Conservation (phyloP, 2,113 vertebrate species). For the Motacilla tschutschensis region DNA sequence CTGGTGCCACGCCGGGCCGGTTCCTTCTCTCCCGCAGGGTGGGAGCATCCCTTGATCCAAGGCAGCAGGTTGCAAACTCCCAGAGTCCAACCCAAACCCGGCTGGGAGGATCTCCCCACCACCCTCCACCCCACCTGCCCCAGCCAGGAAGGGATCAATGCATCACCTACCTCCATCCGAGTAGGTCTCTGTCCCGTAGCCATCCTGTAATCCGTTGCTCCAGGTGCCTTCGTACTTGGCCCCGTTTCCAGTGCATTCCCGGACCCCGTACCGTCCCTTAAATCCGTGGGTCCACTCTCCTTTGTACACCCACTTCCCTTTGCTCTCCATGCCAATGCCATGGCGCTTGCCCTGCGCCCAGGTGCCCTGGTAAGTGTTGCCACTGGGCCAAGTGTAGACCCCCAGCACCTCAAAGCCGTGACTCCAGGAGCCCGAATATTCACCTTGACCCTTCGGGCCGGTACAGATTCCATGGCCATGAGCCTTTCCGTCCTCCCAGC, state of each 20-base stretch:
- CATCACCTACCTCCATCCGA: conserved; percentile 92
- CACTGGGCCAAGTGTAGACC: conserved; percentile 97
- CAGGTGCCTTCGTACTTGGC: conserved; percentile 98
- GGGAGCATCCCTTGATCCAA: neutral
- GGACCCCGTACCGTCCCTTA: conserved; percentile 96
- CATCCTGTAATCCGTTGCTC: conserved; percentile 98
- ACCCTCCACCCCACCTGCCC: neutral
- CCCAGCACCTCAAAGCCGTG: conserved; percentile 98
- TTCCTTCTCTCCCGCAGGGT: neutral
- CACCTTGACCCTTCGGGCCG: conserved; percentile 97
- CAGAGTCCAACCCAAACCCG: neutral
- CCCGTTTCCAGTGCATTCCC: conserved; percentile 91
- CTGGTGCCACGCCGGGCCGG: neutral
- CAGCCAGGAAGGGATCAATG: neutral
- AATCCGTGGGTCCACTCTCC: conserved; percentile 98
- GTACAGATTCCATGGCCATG: conserved; percentile 98
- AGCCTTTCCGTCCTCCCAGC: conserved; percentile 99
- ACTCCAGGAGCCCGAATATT: conserved; percentile 97
- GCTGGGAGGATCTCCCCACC: rapidly evolving
- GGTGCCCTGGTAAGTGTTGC: conserved; percentile 97
- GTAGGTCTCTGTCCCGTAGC: conserved; percentile 97
- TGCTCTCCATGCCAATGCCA: conserved; percentile 95
- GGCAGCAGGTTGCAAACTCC: neutral
- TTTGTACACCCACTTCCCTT: conserved; percentile 98
- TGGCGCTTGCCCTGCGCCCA: conserved; percentile 98